Conservation (phyloP, 2,113 vertebrate genomes). For the Dipodomys stephensi region DNA sequence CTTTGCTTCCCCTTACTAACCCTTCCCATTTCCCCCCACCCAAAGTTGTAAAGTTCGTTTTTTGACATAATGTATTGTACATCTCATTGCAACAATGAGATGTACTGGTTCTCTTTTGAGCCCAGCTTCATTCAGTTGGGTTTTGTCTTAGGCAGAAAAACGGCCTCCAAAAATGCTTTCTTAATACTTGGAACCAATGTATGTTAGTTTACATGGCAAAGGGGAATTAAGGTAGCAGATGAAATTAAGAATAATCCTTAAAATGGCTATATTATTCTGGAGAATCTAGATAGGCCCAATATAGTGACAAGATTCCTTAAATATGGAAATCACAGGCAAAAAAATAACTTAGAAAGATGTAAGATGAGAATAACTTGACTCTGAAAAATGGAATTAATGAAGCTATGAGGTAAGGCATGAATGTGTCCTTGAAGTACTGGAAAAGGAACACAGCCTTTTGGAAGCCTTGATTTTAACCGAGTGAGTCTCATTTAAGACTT, state of each 20-base stretch:
- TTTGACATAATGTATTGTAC: too few relatives aligned
- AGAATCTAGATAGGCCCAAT: neutral
- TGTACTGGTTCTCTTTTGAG: neutral
- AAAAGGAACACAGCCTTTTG: neutral
- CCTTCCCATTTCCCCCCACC: too few relatives aligned
- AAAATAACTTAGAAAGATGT: neutral
- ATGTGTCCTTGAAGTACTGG: neutral
- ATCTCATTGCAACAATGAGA: too few relatives aligned
- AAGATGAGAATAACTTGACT: neutral
- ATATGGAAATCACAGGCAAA: neutral
- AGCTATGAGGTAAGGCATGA: neutral
- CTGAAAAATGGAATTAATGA: neutral
- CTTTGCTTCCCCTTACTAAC: too few relatives aligned
- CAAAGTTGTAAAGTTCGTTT: too few relatives aligned
- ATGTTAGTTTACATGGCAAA: conserved; percentile 9
- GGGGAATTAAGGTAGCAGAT: neutral
- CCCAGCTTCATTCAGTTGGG: neutral
- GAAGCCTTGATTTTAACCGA: neutral
- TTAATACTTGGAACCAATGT: neutral
- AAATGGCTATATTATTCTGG: neutral
- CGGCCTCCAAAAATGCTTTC: neutral
- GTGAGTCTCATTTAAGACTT: neutral
- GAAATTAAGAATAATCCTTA: neutral
- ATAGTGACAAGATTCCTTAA: conserved; percentile 20
- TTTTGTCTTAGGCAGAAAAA: neutral